These are phyloP conservation scores for Epinotia nisella DNA, from an alignment of 2,888 invertebrate genomes.

Conservation along the genomic window DNA sequence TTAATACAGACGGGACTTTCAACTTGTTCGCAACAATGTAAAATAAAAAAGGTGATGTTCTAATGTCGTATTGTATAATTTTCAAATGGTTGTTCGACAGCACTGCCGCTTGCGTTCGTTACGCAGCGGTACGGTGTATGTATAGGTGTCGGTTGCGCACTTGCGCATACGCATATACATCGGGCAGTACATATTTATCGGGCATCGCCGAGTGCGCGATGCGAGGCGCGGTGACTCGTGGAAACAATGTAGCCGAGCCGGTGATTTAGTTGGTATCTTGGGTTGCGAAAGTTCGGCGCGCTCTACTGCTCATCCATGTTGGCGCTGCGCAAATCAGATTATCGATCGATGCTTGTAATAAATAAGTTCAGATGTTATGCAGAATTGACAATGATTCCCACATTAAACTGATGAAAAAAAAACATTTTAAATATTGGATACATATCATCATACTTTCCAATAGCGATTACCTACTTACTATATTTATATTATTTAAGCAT, in stretches of 20 bases:
- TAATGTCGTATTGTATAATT: not conserved
- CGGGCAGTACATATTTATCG: constrained; percentile 22
- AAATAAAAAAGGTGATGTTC: not conserved
- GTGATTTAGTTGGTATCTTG: constrained; percentile 56
- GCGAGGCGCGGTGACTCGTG: constrained; percentile 20
- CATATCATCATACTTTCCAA: not conserved
- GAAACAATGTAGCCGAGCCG: constrained; percentile 46
- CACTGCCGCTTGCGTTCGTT: constrained; percentile 9
- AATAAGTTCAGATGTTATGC: constrained; percentile 57
- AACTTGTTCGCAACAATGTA: not conserved
- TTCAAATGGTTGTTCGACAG: not conserved
- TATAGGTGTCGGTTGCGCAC: constrained; percentile 23
- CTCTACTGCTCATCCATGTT: constrained; percentile 73
- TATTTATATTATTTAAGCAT: not conserved
- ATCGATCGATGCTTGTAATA: constrained; percentile 64
- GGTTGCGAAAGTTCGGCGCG: constrained; percentile 71
- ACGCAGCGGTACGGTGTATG: constrained; percentile 1
- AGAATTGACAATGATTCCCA: constrained; percentile 44
- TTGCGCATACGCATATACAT: constrained; percentile 15
- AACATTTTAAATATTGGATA: not conserved
- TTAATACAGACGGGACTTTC: not conserved
- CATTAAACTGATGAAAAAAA: not conserved
- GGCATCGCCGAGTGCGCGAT: constrained; percentile 1
- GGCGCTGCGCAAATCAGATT: constrained; percentile 65
- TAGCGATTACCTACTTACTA: not conserved